Evolutionary conservation across 2,113 vertebrate species (phyloP).

Genomic region (Sciurus niger): DNA sequence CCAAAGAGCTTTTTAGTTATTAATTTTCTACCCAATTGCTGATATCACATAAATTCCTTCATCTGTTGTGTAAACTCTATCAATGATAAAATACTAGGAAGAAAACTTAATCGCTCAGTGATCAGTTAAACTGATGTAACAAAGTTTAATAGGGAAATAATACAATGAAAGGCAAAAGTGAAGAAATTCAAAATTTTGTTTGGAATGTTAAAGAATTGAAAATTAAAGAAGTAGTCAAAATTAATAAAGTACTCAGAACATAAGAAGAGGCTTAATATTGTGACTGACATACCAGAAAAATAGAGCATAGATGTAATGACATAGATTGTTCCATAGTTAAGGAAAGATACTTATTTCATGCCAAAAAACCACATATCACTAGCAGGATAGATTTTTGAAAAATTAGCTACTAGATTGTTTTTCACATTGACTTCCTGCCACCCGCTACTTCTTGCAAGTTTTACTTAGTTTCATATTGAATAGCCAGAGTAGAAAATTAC

Average conservation of each 20-base stretch:
- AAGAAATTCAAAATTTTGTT: background rate
- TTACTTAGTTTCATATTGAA: background rate
- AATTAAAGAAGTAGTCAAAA: background rate
- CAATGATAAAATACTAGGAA: background rate
- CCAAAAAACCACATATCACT: background rate
- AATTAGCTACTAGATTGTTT: background rate
- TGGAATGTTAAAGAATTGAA: background rate
- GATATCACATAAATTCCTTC: background rate
- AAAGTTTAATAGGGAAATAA: background rate
- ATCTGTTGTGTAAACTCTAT: background rate
- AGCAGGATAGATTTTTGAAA: background rate
- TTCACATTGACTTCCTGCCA: background rate
- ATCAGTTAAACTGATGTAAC: background rate
- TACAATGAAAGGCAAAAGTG: background rate
- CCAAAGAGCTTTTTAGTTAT: background rate
- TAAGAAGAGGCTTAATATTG: background rate
- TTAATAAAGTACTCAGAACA: background rate
- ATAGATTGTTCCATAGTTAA: constrained; percentile 17
- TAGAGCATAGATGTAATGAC: background rate
- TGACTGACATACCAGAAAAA: background rate
- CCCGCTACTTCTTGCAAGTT: background rate
- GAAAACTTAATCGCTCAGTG: background rate
- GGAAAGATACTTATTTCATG: background rate
- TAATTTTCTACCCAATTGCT: background rate
- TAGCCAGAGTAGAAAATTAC: background rate